Evolutionary conservation across 2,797 vertebrate species (phyloP).

Genomic region (Hydrocynus forskahlii): DNA sequence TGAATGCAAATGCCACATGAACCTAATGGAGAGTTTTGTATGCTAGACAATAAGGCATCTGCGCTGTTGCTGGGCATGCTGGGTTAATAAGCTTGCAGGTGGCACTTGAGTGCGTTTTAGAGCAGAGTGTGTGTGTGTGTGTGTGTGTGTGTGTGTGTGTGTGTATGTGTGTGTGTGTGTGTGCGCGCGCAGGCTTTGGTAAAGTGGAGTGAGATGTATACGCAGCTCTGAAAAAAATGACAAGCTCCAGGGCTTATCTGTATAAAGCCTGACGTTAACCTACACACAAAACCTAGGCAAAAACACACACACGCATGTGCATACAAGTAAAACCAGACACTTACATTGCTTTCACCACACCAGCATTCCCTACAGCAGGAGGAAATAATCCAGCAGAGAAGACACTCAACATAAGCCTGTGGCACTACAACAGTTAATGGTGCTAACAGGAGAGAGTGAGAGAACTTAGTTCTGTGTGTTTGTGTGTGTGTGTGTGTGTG

Average conservation of each 20-base stretch:
- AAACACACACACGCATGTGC: constrained; percentile 22
- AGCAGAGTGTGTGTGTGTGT: constrained; percentile 15
- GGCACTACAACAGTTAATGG: constrained; percentile 35
- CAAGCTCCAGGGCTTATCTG: constrained; percentile 33
- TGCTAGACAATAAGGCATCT: constrained; percentile 38
- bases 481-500: too few relatives aligned
- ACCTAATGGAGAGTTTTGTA: constrained; percentile 11
- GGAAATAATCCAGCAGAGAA: constrained; percentile 54
- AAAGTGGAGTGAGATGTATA: constrained; percentile 14
- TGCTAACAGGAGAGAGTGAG: constrained; percentile 17
- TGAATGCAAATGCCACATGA: constrained; percentile 23
- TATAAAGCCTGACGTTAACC: constrained; percentile 45
- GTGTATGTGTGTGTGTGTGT: constrained; percentile 24
- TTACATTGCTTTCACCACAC: constrained; percentile 41
- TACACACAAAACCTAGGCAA: constrained; percentile 36
- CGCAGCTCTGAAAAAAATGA: constrained; percentile 18
- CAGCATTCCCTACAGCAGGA: constrained; percentile 48
- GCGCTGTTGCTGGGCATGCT: constrained; percentile 42
- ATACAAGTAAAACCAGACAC: constrained; percentile 39
- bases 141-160: constrained; percentile 26
- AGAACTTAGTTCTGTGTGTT: neutral
- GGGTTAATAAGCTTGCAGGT: constrained; percentile 50
- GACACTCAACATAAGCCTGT: constrained; percentile 52
- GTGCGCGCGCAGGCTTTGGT: too few relatives aligned
- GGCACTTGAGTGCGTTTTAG: constrained; percentile 44